Percentiles rank a stretch among this genome's conserved stretches.
phyloP scores from a whole-genome alignment of 2,888 invertebrate genomes.

The Argyra leucocephala region DNA sequence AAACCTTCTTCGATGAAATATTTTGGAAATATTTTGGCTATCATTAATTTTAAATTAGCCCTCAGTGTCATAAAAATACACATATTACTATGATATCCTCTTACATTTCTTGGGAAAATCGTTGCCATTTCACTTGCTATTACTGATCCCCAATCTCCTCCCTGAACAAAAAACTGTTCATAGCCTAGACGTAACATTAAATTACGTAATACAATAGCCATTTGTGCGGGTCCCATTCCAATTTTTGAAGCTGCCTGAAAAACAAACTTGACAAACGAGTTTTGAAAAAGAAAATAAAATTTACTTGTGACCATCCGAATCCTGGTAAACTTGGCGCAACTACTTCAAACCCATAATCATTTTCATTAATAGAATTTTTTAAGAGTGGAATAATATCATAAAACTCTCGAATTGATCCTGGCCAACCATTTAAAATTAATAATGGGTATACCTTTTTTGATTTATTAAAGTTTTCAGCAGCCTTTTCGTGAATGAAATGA shows the following conservation, averaged over 20 bases:
- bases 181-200: conserved; percentile 60
- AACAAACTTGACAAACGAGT: not conserved
- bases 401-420: conserved; percentile 78
- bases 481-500: conserved; percentile 60
- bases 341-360: conserved; percentile 52
- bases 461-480: conserved; percentile 39
- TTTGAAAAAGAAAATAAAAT: conserved; percentile 19
- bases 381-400: conserved; percentile 63
- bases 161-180: conserved; percentile 57
- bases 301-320: conserved; percentile 42
- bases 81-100: conserved; percentile 57
- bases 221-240: conserved; percentile 50
- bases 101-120: conserved; percentile 52
- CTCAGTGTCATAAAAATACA: conserved; percentile 38
- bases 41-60: conserved; percentile 38
- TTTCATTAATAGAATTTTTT: conserved; percentile 41
- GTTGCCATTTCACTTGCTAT: conserved; percentile 55
- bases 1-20: conserved; percentile 48
- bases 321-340: conserved; percentile 48
- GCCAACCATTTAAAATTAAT: conserved; percentile 76
- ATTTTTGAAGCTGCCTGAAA: conserved; percentile 46
- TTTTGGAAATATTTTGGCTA: conserved; percentile 50
- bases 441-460: conserved; percentile 40
- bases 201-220: conserved; percentile 52
- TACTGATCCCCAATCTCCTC: conserved; percentile 73